A percentile compares a stretch with the other conserved stretches of the same genome.
Evolutionary conservation across 2,797 vertebrate genomes (phyloP).

Genomic region (Cirrhinus mrigala): DNA sequence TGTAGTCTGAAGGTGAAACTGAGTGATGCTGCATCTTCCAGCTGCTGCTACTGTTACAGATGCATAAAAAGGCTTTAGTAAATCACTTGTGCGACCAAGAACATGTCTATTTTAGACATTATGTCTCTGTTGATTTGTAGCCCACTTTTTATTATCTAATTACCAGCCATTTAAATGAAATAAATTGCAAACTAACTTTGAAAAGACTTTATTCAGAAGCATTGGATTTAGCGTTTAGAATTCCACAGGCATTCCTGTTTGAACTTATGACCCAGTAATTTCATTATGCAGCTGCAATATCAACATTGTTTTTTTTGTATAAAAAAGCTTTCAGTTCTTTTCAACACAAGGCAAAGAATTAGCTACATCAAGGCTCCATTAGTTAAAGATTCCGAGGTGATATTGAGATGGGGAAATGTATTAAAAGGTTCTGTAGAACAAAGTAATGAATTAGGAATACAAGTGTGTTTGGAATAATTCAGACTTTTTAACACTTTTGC

Average conservation of each 20-base stretch:
- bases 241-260: background rate
- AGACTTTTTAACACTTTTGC: background rate
- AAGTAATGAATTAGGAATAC: background rate
- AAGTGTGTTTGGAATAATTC: background rate
- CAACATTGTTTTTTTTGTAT: background rate
- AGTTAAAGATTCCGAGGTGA: conserved; percentile 36
- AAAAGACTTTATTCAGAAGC: background rate
- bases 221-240: background rate
- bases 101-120: background rate
- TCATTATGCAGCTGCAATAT: background rate
- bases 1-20: conserved; percentile 12
- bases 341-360: conserved; percentile 62
- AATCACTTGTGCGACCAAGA: conserved; percentile 17
- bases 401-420: background rate
- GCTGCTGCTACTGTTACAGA: conserved; percentile 11
- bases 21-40: conserved; percentile 2
- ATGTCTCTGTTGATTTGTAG: conserved; percentile 14
- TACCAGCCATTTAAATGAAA: background rate
- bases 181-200: background rate
- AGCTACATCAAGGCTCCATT: conserved; percentile 65
- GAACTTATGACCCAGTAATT: conserved; percentile 7
- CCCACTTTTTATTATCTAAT: conserved; percentile 13
- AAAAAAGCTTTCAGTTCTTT: conserved; percentile 26
- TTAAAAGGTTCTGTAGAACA: conserved; percentile 5
- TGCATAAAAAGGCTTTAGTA: background rate